Percentiles rank a stretch among this genome's conserved stretches.
Conservation (phyloP, 2,888 invertebrate species). For the Chorisops tibialis region DNA sequence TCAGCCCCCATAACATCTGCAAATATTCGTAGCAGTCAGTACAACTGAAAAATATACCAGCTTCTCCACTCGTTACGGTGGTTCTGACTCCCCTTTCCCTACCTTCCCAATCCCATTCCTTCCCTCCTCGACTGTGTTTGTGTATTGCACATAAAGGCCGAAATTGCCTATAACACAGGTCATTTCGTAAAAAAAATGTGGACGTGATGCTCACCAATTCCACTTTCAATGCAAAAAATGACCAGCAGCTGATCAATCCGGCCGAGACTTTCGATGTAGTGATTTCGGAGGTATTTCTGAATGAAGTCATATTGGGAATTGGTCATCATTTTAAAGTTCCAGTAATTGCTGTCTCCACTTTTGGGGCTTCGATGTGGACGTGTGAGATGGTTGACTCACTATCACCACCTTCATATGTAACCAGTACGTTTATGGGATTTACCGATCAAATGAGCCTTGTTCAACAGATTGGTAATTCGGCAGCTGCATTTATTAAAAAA, state of each 20-base stretch:
- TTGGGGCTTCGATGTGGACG: conserved; percentile 36
- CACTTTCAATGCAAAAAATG: conserved; percentile 18
- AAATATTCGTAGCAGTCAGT: too few relatives aligned
- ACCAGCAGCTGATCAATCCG: conserved; percentile 32
- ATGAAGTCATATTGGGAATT: conserved; percentile 39
- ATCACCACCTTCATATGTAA: conserved; percentile 47
- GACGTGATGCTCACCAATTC: conserved; percentile 20
- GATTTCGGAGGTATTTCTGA: conserved; percentile 38
- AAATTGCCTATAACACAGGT: too few relatives aligned
- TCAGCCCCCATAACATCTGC: too few relatives aligned
- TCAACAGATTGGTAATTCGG: conserved; percentile 46
- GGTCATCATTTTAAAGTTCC: conserved; percentile 40
- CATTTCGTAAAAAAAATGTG: too few relatives aligned
- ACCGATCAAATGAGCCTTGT: conserved; percentile 47
- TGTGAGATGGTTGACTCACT: conserved; percentile 40
- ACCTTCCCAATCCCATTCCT: too few relatives aligned
- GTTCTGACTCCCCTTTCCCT: too few relatives aligned
- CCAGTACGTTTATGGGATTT: conserved; percentile 41
- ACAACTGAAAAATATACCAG: too few relatives aligned
- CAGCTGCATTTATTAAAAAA: conserved; percentile 39
- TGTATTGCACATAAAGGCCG: too few relatives aligned
- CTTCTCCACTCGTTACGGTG: too few relatives aligned
- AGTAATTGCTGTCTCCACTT: conserved; percentile 38
- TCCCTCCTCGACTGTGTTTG: too few relatives aligned
- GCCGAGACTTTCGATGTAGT: conserved; percentile 39